Base-by-base conservation (phyloP, 2,888 invertebrate genomes). In the Drosophila hawaiiensis region DNA sequence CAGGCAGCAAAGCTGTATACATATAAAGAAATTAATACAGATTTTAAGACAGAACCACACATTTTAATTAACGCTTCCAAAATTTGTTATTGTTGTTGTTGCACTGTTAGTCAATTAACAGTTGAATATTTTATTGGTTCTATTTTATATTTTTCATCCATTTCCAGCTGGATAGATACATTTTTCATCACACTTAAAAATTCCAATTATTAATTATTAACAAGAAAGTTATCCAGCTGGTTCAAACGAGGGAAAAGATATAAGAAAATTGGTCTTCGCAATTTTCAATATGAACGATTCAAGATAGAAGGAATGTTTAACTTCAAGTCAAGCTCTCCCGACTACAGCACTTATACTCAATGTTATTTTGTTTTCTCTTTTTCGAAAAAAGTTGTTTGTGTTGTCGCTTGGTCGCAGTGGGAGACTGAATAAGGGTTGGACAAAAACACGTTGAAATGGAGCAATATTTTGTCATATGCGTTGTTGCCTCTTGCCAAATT, bases 361-460 rank as follows among this genome's bases (percentile, higher is more conserved):
- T 12, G 35, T 33, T 53, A 55, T 63, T 73, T 62, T 69, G 53
- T 58, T 67, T 37, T 54, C 35, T 52, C 61, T 68, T 69, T 50
- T 29, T 43, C 81, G 61, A 58, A 56, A 58, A 73, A 76, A 67
- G 69, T 69, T 80, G 67, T 80, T 66, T 60, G 50, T 66, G 66
- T 62, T 79, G 68, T 76, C 80, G 43, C 76, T 62, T 76, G 19
- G 52, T 29, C 37, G 19, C 56, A 39, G 83, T 70, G 70, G 65
- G 25, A 9, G 25, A 25, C 16, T 47, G 47, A 16, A 9, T 25
- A 19, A 12, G 35, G 22, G 28, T 52, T 52, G 28, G 5, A 16
- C 50, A 56, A 55, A 50, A 25, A 37, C 37, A 66, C 39, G 7
- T 43, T 63, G 68, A 63, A 59, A 19, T 56, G 37, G 58, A 64